These are phyloP conservation scores for Ridgeia piscesae DNA, from an alignment of 1,140 invertebrate genomes.

Conservation along the genomic window DNA sequence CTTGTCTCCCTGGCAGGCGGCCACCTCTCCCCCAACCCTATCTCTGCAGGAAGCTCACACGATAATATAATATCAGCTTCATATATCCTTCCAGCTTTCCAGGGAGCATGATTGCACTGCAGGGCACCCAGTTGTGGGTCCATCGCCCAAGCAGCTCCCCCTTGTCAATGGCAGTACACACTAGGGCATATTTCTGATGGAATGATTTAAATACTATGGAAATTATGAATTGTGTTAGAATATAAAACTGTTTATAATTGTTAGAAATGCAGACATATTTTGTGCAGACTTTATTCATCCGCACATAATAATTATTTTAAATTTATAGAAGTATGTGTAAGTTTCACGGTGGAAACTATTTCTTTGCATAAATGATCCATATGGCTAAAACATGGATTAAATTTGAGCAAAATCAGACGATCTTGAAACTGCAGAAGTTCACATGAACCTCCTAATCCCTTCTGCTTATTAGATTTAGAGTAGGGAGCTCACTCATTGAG, in stretches of 20 bases:
- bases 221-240: too few species aligned
- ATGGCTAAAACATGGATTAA: too few species aligned
- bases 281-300: too few species aligned
- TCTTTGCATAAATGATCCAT: too few species aligned
- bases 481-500: background rate
- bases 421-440: background rate
- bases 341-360: too few species aligned
- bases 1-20: background rate
- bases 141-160: background rate
- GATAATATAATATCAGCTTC: constrained; percentile 1
- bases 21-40: background rate
- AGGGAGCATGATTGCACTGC: background rate
- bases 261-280: too few species aligned
- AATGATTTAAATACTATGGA: background rate
- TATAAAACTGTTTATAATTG: too few species aligned
- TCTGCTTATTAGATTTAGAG: background rate
- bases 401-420: background rate
- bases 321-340: too few species aligned
- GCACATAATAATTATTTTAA: too few species aligned
- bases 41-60: background rate
- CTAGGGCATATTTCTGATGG: background rate
- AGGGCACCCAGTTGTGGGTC: background rate
- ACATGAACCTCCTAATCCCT: background rate
- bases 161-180: background rate
- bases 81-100: background rate